phyloP scores from a whole-genome alignment of 2,888 invertebrate species.

The Synanthedon myopaeformis region DNA sequence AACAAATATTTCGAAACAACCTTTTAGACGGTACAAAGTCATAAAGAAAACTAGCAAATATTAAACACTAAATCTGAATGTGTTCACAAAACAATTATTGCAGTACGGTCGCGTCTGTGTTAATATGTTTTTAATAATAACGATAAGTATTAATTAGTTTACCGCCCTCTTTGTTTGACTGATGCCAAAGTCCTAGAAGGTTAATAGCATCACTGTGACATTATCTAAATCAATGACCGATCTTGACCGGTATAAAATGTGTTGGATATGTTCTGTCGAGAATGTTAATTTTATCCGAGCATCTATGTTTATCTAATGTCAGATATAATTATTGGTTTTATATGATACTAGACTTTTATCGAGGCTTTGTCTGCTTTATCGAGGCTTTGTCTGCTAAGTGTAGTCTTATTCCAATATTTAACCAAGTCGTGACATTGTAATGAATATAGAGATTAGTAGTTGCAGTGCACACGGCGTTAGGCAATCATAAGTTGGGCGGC shows the following conservation, averaged over 20 bases:
- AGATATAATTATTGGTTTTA: no score
- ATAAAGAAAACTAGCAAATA: not conserved
- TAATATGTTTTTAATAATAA: not conserved
- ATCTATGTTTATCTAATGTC: no score
- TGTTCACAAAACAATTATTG: not conserved
- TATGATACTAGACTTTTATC: no score
- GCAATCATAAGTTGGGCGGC: no score
- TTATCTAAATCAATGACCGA: not conserved
- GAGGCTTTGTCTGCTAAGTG: no score
- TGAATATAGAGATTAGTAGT: no score
- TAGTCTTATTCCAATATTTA: no score
- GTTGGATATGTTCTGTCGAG: no score
- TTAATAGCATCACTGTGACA: not conserved
- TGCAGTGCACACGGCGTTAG: no score
- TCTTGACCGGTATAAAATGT: not conserved
- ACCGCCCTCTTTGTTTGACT: not conserved
- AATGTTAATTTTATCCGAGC: no score
- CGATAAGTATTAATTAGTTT: not conserved
- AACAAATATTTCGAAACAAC: conserved; percentile 40
- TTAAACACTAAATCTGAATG: not conserved
- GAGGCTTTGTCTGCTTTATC: no score
- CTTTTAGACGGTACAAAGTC: conserved; percentile 25
- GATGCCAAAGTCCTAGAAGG: not conserved
- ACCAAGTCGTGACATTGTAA: no score
- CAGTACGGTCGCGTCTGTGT: not conserved